Evolutionary conservation across 1,140 invertebrate genomes (phyloP), one percentile per base, ranked within the genome.

Genomic region (Panonychus citri): DNA sequence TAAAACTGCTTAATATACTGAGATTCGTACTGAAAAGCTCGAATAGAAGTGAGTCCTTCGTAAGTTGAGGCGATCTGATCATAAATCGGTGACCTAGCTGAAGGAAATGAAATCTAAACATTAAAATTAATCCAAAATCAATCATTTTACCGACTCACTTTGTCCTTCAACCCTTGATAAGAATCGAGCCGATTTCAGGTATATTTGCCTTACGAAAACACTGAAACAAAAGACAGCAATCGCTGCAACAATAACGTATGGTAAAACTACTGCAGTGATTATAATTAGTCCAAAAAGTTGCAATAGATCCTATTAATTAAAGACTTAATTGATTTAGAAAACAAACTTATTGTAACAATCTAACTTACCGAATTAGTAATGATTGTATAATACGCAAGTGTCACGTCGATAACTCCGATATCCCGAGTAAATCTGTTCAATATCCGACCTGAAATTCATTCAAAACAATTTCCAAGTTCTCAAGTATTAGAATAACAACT

Each of bases 1-100:
- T 72, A 79, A 81, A 39, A 88, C 76, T 1, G 82, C 82, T 66
- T 93, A 83, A 58, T 87, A 82, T 49, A 85, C 74, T 60, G 78
- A 82, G 17, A 81, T 59, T 63, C 57, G 63, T 66, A 54, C 56
- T 62, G 58, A 53, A 70, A 72, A 0, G 74, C 72, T 54, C 74
- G 59, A 19, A 76, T 71, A 0, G 73, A 73, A 24, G 67, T 65
- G 5, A 76, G 64, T 15, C 74, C 74, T 59, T 72, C 66, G 7
- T 75, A 59, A 0, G 69, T 69, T 28, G 72, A 4, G 57, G 69
- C 73, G 0, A 76, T 62, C 59, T 75, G 73, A 5, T 72, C 71
- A 60, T 74, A 75, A 0, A 76, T 68, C 3, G 75, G 75, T 61
- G 71, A 73, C 21, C 74, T 64, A 1, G 49, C 49, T 51, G 10